Conservation (phyloP, 2,113 vertebrate genomes). For the Tragelaphus scriptus region DNA sequence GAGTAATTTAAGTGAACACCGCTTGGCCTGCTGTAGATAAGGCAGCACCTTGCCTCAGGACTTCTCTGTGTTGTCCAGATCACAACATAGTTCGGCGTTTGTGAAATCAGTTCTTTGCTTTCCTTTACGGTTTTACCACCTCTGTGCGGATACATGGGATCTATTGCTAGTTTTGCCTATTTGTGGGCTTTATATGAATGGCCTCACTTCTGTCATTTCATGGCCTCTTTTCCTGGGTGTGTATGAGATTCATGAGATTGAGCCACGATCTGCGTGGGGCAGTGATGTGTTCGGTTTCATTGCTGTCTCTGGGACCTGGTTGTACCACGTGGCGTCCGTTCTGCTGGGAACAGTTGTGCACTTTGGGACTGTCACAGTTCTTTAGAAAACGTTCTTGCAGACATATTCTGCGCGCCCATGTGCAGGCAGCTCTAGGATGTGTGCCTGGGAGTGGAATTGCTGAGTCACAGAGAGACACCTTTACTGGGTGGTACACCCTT, state of each 20-base stretch:
- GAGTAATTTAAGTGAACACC: too few relatives aligned
- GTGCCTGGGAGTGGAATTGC: not conserved
- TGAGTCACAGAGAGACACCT: not conserved
- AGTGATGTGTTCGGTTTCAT: too few relatives aligned
- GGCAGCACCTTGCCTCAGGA: not conserved
- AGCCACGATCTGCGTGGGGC: too few relatives aligned
- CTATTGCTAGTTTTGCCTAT: not conserved
- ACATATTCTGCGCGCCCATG: not conserved
- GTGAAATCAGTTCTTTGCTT: not conserved
- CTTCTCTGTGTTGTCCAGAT: not conserved
- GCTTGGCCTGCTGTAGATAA: not conserved
- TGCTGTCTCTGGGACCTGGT: too few relatives aligned
- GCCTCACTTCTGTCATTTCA: not conserved
- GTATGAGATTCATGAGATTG: too few relatives aligned
- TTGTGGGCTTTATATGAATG: not conserved
- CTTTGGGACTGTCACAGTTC: not conserved
- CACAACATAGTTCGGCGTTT: not conserved
- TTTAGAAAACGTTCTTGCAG: not conserved
- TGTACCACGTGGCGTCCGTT: not conserved
- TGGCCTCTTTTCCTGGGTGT: accelerated
- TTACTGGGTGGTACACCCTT: not conserved
- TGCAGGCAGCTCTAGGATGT: not conserved
- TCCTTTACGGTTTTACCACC: not conserved
- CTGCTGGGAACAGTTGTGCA: not conserved
- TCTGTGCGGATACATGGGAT: not conserved